These are phyloP conservation scores for Cataglyphis livida DNA, from an alignment of 2,888 invertebrate genomes.

Conservation along the genomic window DNA sequence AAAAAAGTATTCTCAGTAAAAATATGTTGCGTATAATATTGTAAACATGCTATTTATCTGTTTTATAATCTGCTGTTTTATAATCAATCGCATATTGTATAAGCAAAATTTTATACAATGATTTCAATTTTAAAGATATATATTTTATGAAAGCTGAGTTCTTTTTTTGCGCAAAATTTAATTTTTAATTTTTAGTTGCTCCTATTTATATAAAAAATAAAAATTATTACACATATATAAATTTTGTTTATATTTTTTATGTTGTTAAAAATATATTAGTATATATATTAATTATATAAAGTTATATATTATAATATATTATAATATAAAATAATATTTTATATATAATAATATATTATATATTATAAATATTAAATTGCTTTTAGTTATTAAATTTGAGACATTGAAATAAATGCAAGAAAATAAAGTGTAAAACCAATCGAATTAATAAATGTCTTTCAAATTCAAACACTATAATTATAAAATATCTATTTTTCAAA, in stretches of 20 bases:
- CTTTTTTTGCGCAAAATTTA: neutral
- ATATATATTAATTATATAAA: neutral
- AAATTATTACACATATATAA: neutral
- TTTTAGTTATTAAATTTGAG: neutral
- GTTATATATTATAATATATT: too few species aligned
- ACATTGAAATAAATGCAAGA: neutral
- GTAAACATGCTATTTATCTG: neutral
- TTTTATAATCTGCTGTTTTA: neutral
- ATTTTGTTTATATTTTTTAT: neutral
- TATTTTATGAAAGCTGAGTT: neutral
- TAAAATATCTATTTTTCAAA: neutral
- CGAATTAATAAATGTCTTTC: neutral
- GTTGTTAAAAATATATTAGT: neutral
- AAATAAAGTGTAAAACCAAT: neutral
- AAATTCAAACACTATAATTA: neutral
- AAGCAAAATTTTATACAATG: neutral
- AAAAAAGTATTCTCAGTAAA: constrained; percentile 31
- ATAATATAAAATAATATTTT: too few species aligned
- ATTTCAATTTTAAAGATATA: neutral
- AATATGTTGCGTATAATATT: constrained; percentile 13
- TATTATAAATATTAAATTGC: neutral
- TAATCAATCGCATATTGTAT: neutral
- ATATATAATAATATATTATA: too few species aligned
- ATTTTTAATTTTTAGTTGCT: neutral
- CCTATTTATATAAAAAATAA: neutral